Conservation (phyloP, 2,888 invertebrate species). For the Tortrix viridana region DNA sequence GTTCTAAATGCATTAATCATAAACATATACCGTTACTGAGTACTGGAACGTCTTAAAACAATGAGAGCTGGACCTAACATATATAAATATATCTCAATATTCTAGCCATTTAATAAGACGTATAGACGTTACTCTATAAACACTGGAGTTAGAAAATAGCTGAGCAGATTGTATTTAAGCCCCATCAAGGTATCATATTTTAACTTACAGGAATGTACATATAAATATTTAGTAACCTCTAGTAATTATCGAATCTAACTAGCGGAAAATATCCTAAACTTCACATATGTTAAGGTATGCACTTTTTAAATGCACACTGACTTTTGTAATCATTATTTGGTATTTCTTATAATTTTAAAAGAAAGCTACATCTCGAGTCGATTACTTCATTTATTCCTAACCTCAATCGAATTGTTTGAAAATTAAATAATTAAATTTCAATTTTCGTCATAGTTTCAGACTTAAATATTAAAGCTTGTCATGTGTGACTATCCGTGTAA, state of each 20-base stretch:
- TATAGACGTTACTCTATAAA: slow-evolving; percentile 38
- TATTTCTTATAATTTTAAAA: slow-evolving; percentile 32
- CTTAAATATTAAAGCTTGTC: slow-evolving; percentile 65
- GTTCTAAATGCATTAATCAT: slow-evolving; percentile 29
- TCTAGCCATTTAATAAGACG: slow-evolving; percentile 23
- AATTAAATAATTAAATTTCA: slow-evolving; percentile 40
- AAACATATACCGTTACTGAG: slow-evolving; percentile 31
- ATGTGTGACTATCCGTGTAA: slow-evolving; percentile 43
- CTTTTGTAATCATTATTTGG: slow-evolving; percentile 49
- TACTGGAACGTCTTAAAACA: slow-evolving; percentile 32
- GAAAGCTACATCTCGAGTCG: slow-evolving; percentile 26
- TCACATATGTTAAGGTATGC: slow-evolving; percentile 56
- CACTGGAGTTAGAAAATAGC: slow-evolving; percentile 44
- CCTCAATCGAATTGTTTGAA: slow-evolving; percentile 33
- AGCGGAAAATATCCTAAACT: slow-evolving; percentile 59
- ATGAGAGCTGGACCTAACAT: slow-evolving; percentile 22
- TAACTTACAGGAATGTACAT: slow-evolving; percentile 65
- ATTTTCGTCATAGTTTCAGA: slow-evolving; percentile 46
- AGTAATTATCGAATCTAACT: slow-evolving; percentile 54
- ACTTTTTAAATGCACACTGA: slow-evolving; percentile 72
- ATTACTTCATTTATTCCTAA: slow-evolving; percentile 28
- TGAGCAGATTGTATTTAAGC: slow-evolving; percentile 46
- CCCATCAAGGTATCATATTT: slow-evolving; percentile 39
- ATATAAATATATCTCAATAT: slow-evolving; percentile 32
- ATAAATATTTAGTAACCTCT: slow-evolving; percentile 49